Percentiles rank a stretch among this genome's conserved stretches.
phyloP scores from a whole-genome alignment of 2,113 vertebrate species.

The Amphiprion ocellaris region DNA sequence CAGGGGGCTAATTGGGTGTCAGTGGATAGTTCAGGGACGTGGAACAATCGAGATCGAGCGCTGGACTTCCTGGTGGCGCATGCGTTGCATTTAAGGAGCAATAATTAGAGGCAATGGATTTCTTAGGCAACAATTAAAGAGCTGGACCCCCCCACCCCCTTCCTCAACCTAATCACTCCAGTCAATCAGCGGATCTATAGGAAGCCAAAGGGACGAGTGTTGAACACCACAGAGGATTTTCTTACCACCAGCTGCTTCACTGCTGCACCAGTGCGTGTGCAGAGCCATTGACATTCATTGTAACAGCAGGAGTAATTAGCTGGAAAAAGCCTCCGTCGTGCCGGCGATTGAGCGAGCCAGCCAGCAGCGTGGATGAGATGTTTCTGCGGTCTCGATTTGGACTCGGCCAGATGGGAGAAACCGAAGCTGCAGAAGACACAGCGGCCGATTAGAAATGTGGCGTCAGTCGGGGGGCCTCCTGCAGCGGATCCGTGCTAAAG shows the following conservation, averaged over 20 bases:
- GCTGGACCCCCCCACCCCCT: neutral
- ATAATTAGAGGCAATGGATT: slow-evolving; percentile 65
- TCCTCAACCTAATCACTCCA: slow-evolving; percentile 17
- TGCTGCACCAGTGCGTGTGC: slow-evolving; percentile 1
- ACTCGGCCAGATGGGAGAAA: slow-evolving; percentile 7
- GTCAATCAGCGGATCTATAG: slow-evolving; percentile 42
- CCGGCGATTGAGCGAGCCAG: neutral
- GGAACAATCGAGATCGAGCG: slow-evolving; percentile 12
- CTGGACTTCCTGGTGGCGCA: neutral
- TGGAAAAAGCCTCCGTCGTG: slow-evolving; percentile 54
- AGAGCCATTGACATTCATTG: neutral
- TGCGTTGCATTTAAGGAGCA: neutral
- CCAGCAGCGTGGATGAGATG: neutral
- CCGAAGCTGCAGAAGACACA: slow-evolving; percentile 14
- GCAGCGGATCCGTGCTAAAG: slow-evolving; percentile 41
- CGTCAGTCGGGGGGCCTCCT: slow-evolving; percentile 39
- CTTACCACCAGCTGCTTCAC: neutral
- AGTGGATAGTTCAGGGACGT: slow-evolving; percentile 15
- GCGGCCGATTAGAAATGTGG: slow-evolving; percentile 55
- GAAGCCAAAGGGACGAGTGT: slow-evolving; percentile 45
- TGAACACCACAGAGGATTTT: slow-evolving; percentile 9
- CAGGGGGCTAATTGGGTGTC: slow-evolving; percentile 36
- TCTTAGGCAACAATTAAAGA: slow-evolving; percentile 14
- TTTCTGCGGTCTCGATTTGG: slow-evolving; percentile 11
- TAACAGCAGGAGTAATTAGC: slow-evolving; percentile 38